Evolutionary conservation across 64 coral and sea anemone genomes (phyloP), one percentile per base, ranked within the genome.

Genomic region (Actinia equina): DNA sequence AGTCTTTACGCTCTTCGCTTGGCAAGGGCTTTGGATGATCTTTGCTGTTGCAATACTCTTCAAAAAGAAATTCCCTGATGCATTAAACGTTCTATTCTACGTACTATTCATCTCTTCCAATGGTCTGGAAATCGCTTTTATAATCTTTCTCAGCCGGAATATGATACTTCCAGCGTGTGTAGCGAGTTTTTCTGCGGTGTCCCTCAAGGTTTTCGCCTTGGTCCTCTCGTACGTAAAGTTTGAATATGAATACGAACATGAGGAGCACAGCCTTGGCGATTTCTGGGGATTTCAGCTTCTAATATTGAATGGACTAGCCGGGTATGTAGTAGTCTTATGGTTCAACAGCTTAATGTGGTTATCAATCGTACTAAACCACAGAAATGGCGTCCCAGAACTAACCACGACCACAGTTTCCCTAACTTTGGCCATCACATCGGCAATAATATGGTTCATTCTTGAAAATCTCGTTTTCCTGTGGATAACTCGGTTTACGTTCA

Each of bases 241-340:
- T 30, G 41, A 85, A 0, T 22, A 85, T 18, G 43, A 54, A 57
- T 85, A 61, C 83, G 83, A 85, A 15, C 26, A 57, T 45, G 83
- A 61, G 83, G 55, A 85, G 22, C 83, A 85, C 15, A 42, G 5
- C 23, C 1, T 63, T 2, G 57, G 83, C 13, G 52, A 85, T 61
- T 85, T 85, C 30, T 85, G 52, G 83, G 49, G 51, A 26, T 85
- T 85, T 63, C 83, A 85, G 51, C 17, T 85, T 27, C 83, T 85
- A 11, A 53, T 85, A 9, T 85, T 85, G 16, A 85, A 85, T 44
- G 83, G 83, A 19, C 59, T 85, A 7, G 83, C 55, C 10, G 52
- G 51, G 2, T 58, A 85, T 63, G 17, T 61, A 2, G 83, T 85
- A 18, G n/a, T 58, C 6, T 12, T 55, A n/a, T 41, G 43, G 30